Conservation (phyloP, 2,797 vertebrate genomes). For the Ambastaia sidthimunki region DNA sequence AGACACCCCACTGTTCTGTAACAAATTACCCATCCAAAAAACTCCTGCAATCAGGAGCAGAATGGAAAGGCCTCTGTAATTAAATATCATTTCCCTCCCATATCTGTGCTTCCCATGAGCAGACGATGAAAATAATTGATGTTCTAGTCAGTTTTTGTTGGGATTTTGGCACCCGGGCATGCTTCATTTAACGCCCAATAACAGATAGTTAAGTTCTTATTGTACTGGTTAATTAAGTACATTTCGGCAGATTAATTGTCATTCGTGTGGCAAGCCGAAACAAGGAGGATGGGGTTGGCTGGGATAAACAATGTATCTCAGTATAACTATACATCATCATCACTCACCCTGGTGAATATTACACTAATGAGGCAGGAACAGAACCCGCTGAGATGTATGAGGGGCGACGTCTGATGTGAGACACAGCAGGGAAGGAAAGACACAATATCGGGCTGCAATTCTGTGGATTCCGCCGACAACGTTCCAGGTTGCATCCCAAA, state of each 20-base stretch:
- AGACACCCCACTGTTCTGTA: slow-evolving; percentile 55
- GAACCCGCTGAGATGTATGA: slow-evolving; percentile 59
- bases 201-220: slow-evolving; percentile 68
- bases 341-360: slow-evolving; percentile 50
- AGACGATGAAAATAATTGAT: slow-evolving; percentile 55
- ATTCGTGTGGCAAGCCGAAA: slow-evolving; percentile 50
- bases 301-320: slow-evolving; percentile 55
- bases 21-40: slow-evolving; percentile 70
- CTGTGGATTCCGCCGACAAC: slow-evolving; percentile 54
- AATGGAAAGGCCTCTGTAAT: slow-evolving; percentile 61
- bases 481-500: slow-evolving; percentile 75
- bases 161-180: slow-evolving; percentile 46
- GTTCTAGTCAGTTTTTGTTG: slow-evolving; percentile 54
- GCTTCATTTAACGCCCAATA: slow-evolving; percentile 68
- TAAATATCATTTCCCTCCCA: slow-evolving; percentile 49
- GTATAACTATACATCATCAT: slow-evolving; percentile 60
- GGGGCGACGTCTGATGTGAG: not conserved
- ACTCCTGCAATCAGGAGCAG: slow-evolving; percentile 65
- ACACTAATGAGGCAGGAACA: slow-evolving; percentile 58
- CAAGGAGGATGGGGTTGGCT: slow-evolving; percentile 33
- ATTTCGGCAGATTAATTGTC: slow-evolving; percentile 70
- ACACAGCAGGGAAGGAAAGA: slow-evolving; percentile 36
- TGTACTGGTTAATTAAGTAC: slow-evolving; percentile 71
- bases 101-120: slow-evolving; percentile 40
- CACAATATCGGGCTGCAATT: not conserved